These are phyloP conservation scores for Ephestia elutella DNA, from an alignment of 1,140 invertebrate genomes.

Conservation along the genomic window DNA sequence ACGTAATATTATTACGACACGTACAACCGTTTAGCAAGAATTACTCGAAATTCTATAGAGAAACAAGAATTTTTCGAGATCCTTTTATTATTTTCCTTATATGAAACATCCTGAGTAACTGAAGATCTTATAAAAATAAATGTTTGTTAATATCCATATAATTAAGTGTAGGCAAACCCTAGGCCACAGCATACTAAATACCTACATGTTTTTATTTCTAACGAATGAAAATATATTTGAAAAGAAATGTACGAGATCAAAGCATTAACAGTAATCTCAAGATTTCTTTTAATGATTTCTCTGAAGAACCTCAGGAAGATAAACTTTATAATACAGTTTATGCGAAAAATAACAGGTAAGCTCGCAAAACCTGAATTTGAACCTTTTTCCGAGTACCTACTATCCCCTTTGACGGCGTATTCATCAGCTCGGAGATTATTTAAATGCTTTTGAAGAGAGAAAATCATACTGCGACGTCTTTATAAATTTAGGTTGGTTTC, in stretches of 20 bases:
- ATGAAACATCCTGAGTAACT: neutral
- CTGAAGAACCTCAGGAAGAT: too few species aligned
- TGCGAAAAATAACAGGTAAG: neutral
- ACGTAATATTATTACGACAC: slow-evolving; percentile 7
- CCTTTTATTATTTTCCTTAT: neutral
- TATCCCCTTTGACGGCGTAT: slow-evolving; percentile 13
- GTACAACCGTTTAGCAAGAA: neutral
- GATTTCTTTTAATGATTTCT: too few species aligned
- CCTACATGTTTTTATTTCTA: too few species aligned
- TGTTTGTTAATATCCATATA: too few species aligned
- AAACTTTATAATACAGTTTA: neutral
- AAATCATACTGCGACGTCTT: slow-evolving; percentile 24
- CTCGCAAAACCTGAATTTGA: slow-evolving; percentile 5
- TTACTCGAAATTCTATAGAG: slow-evolving; percentile 5
- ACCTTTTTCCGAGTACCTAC: slow-evolving; percentile 9
- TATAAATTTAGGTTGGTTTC: slow-evolving; percentile 26
- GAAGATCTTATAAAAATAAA: neutral
- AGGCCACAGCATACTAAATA: too few species aligned
- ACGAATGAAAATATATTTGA: too few species aligned
- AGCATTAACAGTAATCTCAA: too few species aligned
- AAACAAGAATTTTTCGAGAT: neutral
- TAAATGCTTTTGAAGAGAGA: slow-evolving; percentile 21
- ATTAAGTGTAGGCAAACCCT: too few species aligned
- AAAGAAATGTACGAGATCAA: too few species aligned
- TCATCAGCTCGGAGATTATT: slow-evolving; percentile 21